A percentile compares a stretch with the other conserved stretches of the same genome.
Evolutionary conservation across 2,888 invertebrate species (phyloP).

Genomic region (Sympetrum striolatum): DNA sequence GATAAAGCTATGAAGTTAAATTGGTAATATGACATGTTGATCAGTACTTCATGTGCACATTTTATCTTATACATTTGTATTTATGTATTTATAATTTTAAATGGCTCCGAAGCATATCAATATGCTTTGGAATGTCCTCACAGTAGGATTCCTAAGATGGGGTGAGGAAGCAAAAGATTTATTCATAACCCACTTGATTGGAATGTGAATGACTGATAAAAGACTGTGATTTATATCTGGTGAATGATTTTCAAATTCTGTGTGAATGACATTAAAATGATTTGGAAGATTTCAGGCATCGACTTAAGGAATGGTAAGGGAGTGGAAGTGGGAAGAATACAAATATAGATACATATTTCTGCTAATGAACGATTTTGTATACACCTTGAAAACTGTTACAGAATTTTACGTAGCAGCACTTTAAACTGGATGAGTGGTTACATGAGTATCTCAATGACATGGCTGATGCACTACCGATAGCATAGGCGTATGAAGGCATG

Average conservation of each 20-base stretch:
- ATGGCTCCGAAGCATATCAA: constrained; percentile 23
- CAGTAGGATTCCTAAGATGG: background rate
- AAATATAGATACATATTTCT: constrained; percentile 35
- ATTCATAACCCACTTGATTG: constrained; percentile 27
- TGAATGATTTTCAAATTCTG: constrained; percentile 7
- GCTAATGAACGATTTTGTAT: constrained; percentile 31
- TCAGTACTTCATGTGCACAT: constrained; percentile 8
- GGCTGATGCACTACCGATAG: constrained; percentile 28
- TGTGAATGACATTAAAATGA: constrained; percentile 25
- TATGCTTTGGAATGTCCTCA: constrained; percentile 21
- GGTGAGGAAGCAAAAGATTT: constrained; percentile 17
- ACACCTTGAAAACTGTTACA: constrained; percentile 19
- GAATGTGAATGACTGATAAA: constrained; percentile 38
- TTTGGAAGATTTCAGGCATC: constrained; percentile 8
- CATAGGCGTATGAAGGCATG: constrained; percentile 28
- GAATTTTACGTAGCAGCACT: constrained; percentile 19
- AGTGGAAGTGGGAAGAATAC: constrained; percentile 37
- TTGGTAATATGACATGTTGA: background rate
- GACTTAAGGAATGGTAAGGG: constrained; percentile 30
- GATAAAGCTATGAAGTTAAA: constrained; percentile 22
- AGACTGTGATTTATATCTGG: constrained; percentile 40
- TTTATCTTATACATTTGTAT: constrained; percentile 30
- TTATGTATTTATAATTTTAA: constrained; percentile 27
- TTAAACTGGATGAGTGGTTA: background rate
- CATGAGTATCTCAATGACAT: constrained; percentile 10